Percentiles rank a stretch among this genome's conserved stretches.
Evolutionary conservation across 2,888 invertebrate genomes (phyloP).

Genomic region (Petrolisthes manimaculis): DNA sequence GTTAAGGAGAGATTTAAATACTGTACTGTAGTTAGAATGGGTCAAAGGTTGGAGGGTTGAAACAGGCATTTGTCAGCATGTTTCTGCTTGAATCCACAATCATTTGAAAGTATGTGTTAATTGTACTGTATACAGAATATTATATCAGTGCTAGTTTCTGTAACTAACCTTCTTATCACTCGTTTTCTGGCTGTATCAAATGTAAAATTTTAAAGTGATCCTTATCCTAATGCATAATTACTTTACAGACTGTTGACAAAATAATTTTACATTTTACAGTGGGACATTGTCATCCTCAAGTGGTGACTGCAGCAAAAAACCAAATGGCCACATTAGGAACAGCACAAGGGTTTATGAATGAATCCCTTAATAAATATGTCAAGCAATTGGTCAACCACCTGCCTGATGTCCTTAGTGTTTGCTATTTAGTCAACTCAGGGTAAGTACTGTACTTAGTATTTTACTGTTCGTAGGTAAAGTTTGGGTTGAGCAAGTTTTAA

Average conservation of each 20-base stretch:
- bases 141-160: not conserved
- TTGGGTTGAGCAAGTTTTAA: too few relatives aligned
- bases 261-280: slow-evolving; percentile 64
- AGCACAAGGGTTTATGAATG: slow-evolving; percentile 73
- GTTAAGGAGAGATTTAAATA: too few relatives aligned
- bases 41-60: too few relatives aligned
- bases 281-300: slow-evolving; percentile 72
- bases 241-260: not conserved
- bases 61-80: too few relatives aligned
- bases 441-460: slow-evolving; percentile 67
- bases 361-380: slow-evolving; percentile 72
- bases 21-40: too few relatives aligned
- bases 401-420: slow-evolving; percentile 72
- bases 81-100: too few relatives aligned
- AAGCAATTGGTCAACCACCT: slow-evolving; percentile 71
- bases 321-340: slow-evolving; percentile 73
- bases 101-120: not conserved
- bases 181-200: not conserved
- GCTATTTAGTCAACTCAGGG: slow-evolving; percentile 75
- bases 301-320: slow-evolving; percentile 71
- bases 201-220: too few relatives aligned
- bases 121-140: not conserved
- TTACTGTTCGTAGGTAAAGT: not conserved
- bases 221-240: not conserved
- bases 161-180: not conserved